phyloP scores from a whole-genome alignment of 2,797 vertebrate species.

The Myotis myotis region DNA sequence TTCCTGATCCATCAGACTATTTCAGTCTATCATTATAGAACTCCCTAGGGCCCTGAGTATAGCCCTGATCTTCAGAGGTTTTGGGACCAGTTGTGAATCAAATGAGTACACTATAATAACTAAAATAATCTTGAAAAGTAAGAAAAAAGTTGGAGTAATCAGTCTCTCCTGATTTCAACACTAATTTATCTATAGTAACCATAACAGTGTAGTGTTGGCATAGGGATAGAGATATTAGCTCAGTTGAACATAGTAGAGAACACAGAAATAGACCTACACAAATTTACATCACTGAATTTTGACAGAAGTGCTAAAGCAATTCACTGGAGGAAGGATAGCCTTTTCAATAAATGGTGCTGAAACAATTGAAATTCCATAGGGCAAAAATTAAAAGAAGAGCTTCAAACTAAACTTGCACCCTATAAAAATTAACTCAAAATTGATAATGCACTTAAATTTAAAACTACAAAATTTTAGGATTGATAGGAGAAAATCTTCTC shows the following conservation, averaged over 20 bases:
- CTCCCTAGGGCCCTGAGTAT: not conserved
- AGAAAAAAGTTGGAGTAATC: not conserved
- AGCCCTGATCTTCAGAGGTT: not conserved
- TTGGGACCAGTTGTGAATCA: constrained; percentile 5
- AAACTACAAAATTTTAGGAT: not conserved
- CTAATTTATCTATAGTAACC: not conserved
- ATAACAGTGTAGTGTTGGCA: not conserved
- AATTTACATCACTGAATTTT: not conserved
- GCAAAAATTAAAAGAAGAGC: not conserved
- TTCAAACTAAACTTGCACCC: not conserved
- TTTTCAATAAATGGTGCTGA: constrained; percentile 14
- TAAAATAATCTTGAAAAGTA: constrained; percentile 33
- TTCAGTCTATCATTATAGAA: not conserved
- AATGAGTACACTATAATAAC: not conserved
- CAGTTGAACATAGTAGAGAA: constrained; percentile 12
- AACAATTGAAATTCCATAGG: not conserved
- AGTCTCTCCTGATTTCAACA: constrained; percentile 24
- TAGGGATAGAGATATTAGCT: not conserved
- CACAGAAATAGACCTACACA: not conserved
- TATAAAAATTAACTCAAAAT: constrained; percentile 25
- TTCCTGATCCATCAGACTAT: not conserved
- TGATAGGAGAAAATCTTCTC: not conserved
- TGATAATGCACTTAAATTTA: not conserved
- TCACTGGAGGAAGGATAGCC: not conserved
- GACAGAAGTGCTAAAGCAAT: not conserved